A percentile compares a stretch with the other conserved stretches of the same genome.
phyloP scores from a whole-genome alignment of 2,113 vertebrate genomes.

The Oncorhynchus masou region DNA sequence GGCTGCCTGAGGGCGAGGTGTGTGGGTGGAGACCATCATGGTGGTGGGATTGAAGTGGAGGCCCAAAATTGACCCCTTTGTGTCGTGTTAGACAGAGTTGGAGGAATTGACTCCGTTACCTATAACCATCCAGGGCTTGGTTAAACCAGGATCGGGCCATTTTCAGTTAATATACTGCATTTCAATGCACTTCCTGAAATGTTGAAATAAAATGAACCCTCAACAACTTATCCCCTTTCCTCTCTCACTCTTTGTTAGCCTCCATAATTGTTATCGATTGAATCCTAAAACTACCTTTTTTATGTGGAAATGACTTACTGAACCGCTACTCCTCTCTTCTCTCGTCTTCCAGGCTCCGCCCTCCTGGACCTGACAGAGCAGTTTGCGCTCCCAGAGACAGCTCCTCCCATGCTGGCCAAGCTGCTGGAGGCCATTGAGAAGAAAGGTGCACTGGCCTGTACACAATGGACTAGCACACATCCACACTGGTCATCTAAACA shows the following conservation, averaged over 20 bases:
- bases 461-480: not conserved
- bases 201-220: not conserved
- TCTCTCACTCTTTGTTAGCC: no score
- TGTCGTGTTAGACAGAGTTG: not conserved
- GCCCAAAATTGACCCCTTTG: not conserved
- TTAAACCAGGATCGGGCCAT: not conserved
- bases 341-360: slow-evolving; percentile 70
- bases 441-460: slow-evolving; percentile 82
- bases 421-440: slow-evolving; percentile 90
- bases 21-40: no score
- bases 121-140: not conserved
- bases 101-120: not conserved
- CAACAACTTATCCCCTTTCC: no score
- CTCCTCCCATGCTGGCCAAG: slow-evolving; percentile 82
- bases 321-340: not conserved
- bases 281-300: no score
- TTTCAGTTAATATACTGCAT: not conserved
- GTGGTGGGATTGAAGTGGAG: not conserved
- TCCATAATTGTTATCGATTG: no score
- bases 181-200: not conserved
- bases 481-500: not conserved
- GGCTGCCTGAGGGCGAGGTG: not conserved
- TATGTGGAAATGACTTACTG: no score
- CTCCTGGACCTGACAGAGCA: slow-evolving; percentile 89
- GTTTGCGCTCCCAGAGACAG: slow-evolving; percentile 84